Conservation (phyloP, 2,888 invertebrate genomes). For the Lithophane leautieri region DNA sequence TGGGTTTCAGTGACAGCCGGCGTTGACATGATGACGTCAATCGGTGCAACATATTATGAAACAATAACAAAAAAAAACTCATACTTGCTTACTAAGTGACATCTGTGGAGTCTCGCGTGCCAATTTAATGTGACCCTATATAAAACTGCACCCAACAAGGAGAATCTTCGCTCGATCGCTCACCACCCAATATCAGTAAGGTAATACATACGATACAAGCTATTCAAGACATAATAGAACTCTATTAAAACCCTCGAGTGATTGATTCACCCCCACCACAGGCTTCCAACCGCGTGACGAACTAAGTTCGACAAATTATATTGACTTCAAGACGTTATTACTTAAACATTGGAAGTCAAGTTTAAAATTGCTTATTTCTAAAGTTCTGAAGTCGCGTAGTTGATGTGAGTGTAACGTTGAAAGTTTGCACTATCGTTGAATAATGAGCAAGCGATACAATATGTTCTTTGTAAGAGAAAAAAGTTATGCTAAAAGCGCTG, state of each 20-base stretch:
- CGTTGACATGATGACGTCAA: no score
- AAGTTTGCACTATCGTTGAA: slow-evolving; percentile 37
- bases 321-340: slow-evolving; percentile 48
- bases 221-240: slow-evolving; percentile 34
- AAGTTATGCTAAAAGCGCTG: not conserved
- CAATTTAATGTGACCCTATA: not conserved
- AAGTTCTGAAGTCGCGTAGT: slow-evolving; percentile 28
- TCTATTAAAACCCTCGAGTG: slow-evolving; percentile 26
- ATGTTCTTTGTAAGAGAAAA: not conserved
- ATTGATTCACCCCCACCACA: slow-evolving; percentile 48
- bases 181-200: slow-evolving; percentile 18
- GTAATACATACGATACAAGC: slow-evolving; percentile 9
- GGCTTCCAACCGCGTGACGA: slow-evolving; percentile 52
- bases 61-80: no score
- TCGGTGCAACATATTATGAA: no score
- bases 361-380: slow-evolving; percentile 57
- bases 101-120: not conserved
- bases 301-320: slow-evolving; percentile 61
- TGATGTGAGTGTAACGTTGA: slow-evolving; percentile 22
- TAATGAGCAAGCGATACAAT: slow-evolving; percentile 24
- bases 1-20: no score
- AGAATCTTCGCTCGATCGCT: slow-evolving; percentile 10
- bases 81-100: no score
- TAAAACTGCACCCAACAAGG: not conserved
- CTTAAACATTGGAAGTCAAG: slow-evolving; percentile 52